Base-by-base conservation (phyloP, 2,797 vertebrate species). In the Spheniscus humboldti region DNA sequence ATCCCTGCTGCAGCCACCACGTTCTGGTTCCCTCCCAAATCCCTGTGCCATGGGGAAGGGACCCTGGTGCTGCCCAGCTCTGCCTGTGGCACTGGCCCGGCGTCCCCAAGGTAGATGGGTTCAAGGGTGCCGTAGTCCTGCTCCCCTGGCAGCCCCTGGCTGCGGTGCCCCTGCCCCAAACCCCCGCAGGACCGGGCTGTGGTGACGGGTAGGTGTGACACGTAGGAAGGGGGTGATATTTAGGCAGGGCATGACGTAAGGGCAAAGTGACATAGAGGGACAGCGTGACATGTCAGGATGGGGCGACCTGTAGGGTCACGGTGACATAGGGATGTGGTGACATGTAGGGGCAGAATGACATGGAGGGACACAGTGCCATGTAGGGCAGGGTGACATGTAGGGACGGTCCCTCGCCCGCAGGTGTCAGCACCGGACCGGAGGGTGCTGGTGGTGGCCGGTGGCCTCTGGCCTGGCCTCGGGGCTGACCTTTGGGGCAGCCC, bases 151-250 rank as follows among this genome's bases (percentile, higher is more conserved):
- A 91, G 25, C 33, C 50, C 33, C 43, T 6, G 2, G 27, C 30
- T 9, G 2, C 1, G 18, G 18, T 41, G 60, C 48, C 75, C 60
- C 30, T 10, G 33, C 27, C 63, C 77, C 60, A 66, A 3, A 15
- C 16, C 27, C 41, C 53, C 1, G 0, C 27, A n/a, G 57, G 56
- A 37, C 4, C 5, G 3, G 48, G 75, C 43, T 79, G 72, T 2
- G 17, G 82, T 74, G 83, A 27, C 22, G 3, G 71, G 30, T 28
- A 5, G n/a, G 39, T 48, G 76, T 47, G 68, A n/a, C 63, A 33
- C 7, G 2, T 3, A 17, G 74, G 64, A 31, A 13, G 31, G 37
- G 35, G 10, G 45, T 13, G 57, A 9, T 2, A 1, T 37, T 41
- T 13, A 31, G n/a, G 18, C 37, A 52, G 37, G 41, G 10, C n/a